A percentile compares a stretch with the other conserved stretches of the same genome.
phyloP scores from a whole-genome alignment of 1,140 invertebrate genomes.

The Teleopsis dalmanni region DNA sequence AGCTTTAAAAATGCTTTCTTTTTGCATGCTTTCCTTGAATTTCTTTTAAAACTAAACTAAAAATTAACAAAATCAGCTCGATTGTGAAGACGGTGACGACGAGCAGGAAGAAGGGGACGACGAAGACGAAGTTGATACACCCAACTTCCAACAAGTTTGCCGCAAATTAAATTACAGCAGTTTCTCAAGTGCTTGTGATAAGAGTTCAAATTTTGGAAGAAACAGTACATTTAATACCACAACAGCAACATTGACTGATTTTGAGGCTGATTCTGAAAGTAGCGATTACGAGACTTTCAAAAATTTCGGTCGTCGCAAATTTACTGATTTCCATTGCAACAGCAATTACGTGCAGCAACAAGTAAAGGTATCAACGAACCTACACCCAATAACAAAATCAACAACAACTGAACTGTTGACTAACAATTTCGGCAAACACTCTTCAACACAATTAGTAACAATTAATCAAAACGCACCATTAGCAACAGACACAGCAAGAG shows the following conservation, averaged over 20 bases:
- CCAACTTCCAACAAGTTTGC: too few relatives aligned
- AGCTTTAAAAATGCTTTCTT: too few relatives aligned
- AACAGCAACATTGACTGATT: slow-evolving; percentile 29
- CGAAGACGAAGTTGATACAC: slow-evolving; percentile 21
- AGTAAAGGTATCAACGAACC: neutral
- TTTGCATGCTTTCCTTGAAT: too few relatives aligned
- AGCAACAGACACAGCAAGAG: neutral
- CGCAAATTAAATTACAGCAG: too few relatives aligned
- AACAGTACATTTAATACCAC: too few relatives aligned
- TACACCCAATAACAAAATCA: neutral
- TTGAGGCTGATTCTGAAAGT: slow-evolving; percentile 43
- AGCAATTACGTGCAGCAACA: neutral
- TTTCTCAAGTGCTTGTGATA: too few relatives aligned
- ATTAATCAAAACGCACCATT: neutral
- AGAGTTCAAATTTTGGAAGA: too few relatives aligned
- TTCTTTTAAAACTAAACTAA: too few relatives aligned
- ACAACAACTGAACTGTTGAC: neutral
- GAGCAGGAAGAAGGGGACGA: slow-evolving; percentile 26
- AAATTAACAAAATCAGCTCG: slow-evolving; percentile 8
- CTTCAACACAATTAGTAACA: neutral
- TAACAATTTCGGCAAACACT: neutral
- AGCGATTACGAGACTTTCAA: slow-evolving; percentile 37
- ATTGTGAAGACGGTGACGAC: slow-evolving; percentile 12
- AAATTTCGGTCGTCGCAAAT: slow-evolving; percentile 18
- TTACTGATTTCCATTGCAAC: slow-evolving; percentile 4